phyloP scores from a whole-genome alignment of 2,888 invertebrate genomes.

The Elmis aenea region DNA sequence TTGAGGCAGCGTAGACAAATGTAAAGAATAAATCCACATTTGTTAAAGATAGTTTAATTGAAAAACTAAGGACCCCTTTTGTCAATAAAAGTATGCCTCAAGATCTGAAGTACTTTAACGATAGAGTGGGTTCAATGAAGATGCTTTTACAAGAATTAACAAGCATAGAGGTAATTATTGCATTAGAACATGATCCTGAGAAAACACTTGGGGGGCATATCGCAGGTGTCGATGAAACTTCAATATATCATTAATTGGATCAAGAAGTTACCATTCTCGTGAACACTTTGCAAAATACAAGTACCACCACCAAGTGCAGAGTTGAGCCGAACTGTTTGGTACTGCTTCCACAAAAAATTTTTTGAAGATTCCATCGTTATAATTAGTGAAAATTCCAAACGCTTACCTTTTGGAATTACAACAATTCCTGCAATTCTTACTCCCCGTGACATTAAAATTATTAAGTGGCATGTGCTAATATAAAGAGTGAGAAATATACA shows the following conservation, averaged over 20 bases:
- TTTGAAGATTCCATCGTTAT: slow-evolving; percentile 13
- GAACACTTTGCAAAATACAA: slow-evolving; percentile 3
- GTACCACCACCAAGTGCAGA: not conserved
- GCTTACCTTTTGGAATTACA: slow-evolving; percentile 17
- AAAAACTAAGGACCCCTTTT: slow-evolving; percentile 31
- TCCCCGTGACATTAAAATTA: slow-evolving; percentile 25
- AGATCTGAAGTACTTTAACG: slow-evolving; percentile 36
- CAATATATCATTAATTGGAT: slow-evolving; percentile 37
- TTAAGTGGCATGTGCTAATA: slow-evolving; percentile 27
- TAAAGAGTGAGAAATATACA: slow-evolving; percentile 10
- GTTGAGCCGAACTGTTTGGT: slow-evolving; percentile 19
- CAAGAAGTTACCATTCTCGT: slow-evolving; percentile 28
- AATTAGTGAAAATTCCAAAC: slow-evolving; percentile 7
- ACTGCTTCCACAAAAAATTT: slow-evolving; percentile 15
- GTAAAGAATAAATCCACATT: slow-evolving; percentile 25
- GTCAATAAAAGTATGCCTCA: slow-evolving; percentile 34
- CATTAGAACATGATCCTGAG: slow-evolving; percentile 41
- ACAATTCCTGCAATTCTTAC: slow-evolving; percentile 11
- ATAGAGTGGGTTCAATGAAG: slow-evolving; percentile 31
- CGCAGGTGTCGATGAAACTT: slow-evolving; percentile 37
- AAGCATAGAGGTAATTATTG: slow-evolving; percentile 37
- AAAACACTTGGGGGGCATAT: slow-evolving; percentile 33
- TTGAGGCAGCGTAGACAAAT: slow-evolving; percentile 33
- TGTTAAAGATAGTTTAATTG: slow-evolving; percentile 27
- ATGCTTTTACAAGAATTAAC: slow-evolving; percentile 34